Conservation (phyloP, 1,140 invertebrate species). For the Trialeurodes vaporariorum region DNA sequence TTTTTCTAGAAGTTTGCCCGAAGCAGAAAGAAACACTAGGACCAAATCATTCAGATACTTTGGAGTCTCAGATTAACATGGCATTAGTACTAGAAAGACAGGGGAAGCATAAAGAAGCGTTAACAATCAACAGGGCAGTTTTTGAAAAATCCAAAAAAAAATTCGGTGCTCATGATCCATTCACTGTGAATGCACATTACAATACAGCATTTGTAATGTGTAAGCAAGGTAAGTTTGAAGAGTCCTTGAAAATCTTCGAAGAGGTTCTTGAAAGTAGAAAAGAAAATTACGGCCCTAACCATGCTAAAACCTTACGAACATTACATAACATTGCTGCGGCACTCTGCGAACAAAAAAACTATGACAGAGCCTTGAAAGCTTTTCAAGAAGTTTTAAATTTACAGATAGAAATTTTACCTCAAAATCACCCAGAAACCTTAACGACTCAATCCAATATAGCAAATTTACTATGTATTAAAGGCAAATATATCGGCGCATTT, state of each 20-base stretch:
- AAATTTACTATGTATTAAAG: neutral
- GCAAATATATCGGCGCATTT: neutral
- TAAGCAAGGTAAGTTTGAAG: neutral
- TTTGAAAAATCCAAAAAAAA: conserved; percentile 19
- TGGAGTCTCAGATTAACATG: conserved; percentile 22
- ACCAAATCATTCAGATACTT: conserved; percentile 18
- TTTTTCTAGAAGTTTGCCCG: conserved; percentile 22
- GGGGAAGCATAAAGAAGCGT: conserved; percentile 23
- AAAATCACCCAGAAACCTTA: neutral
- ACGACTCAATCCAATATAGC: neutral
- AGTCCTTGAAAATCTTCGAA: neutral
- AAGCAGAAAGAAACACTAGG: conserved; percentile 24
- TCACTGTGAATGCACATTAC: neutral
- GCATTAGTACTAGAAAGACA: conserved; percentile 19
- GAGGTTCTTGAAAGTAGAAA: conserved; percentile 3
- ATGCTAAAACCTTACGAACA: neutral
- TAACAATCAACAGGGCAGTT: conserved; percentile 22
- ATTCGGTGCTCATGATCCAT: conserved; percentile 20
- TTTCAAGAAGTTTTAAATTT: neutral
- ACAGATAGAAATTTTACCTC: neutral
- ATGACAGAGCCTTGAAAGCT: neutral
- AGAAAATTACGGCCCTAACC: neutral
- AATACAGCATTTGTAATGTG: neutral
- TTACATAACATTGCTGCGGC: neutral
- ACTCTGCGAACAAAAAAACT: neutral